phyloP scores from a whole-genome alignment of 2,888 invertebrate species.

The Cremastinae sp. region DNA sequence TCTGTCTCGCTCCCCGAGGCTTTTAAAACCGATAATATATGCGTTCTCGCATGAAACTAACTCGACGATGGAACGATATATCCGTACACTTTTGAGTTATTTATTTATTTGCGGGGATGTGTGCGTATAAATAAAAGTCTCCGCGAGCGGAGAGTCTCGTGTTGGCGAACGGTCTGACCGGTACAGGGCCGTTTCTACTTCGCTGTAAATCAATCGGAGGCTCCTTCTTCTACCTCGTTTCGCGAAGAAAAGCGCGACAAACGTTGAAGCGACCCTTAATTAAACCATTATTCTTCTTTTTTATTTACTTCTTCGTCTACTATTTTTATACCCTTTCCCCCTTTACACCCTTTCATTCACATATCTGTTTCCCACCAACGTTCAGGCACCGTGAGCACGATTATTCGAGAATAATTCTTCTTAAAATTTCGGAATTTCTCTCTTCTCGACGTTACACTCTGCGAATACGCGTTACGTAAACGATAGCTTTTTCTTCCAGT shows the following conservation, averaged over 20 bases:
- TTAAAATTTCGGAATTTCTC: neutral
- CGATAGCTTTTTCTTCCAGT: constrained; percentile 36
- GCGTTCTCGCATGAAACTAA: constrained; percentile 66
- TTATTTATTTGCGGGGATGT: constrained; percentile 21
- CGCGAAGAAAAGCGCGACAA: constrained; percentile 48
- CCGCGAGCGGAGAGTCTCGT: constrained; percentile 12
- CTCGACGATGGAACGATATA: constrained; percentile 54
- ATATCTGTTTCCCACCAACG: too few relatives aligned
- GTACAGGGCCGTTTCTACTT: constrained; percentile 44
- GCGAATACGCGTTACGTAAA: constrained; percentile 47
- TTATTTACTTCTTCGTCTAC: constrained; percentile 9
- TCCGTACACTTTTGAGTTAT: constrained; percentile 24
- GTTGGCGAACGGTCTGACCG: constrained; percentile 32
- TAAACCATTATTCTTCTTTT: constrained; percentile 71
- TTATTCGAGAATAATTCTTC: too few relatives aligned
- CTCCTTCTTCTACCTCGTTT: constrained; percentile 16
- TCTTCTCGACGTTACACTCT: neutral
- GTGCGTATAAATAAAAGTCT: constrained; percentile 11
- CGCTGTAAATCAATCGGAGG: constrained; percentile 48
- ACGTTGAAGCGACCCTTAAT: constrained; percentile 69
- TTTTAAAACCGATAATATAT: constrained; percentile 64
- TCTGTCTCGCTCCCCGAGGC: constrained; percentile 22
- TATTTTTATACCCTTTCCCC: neutral
- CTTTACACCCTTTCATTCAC: neutral
- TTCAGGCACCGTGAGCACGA: too few relatives aligned